Percentiles rank a stretch among this genome's conserved stretches.
Conservation (phyloP, 2,113 vertebrate genomes). For the Gymnobelideus leadbeateri region DNA sequence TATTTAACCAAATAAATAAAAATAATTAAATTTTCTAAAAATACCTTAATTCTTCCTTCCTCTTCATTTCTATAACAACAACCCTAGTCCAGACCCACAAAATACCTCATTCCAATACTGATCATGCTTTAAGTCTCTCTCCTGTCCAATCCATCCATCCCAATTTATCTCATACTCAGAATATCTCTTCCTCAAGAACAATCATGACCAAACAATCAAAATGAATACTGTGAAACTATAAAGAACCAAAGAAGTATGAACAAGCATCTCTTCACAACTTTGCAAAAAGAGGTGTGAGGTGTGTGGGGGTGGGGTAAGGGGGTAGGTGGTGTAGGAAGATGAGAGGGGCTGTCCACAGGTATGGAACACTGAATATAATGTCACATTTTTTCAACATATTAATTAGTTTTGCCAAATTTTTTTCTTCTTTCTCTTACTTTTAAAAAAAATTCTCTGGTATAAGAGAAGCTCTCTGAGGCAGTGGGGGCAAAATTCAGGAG, state of each 20-base stretch:
- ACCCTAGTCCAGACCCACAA: not conserved
- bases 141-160: not conserved
- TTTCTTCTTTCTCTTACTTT: not conserved
- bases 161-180: not conserved
- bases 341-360: not conserved
- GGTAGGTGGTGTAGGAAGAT: not conserved
- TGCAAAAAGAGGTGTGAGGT: not conserved
- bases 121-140: not conserved
- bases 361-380: not conserved
- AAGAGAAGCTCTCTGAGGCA: not conserved
- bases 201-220: not conserved
- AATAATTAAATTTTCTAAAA: not conserved
- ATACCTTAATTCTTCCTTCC: not conserved
- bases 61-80: not conserved
- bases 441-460: not conserved
- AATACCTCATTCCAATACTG: not conserved
- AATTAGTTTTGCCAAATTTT: not conserved
- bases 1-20: not conserved
- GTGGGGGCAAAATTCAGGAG: not conserved
- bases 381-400: not conserved
- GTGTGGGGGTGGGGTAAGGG: too few species aligned
- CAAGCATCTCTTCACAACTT: not conserved
- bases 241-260: not conserved
- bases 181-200: not conserved
- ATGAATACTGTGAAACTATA: not conserved